Evolutionary conservation across 2,888 invertebrate genomes (phyloP), one percentile per base, ranked within the genome.

Genomic region (Lissocephala sabroskyi): DNA sequence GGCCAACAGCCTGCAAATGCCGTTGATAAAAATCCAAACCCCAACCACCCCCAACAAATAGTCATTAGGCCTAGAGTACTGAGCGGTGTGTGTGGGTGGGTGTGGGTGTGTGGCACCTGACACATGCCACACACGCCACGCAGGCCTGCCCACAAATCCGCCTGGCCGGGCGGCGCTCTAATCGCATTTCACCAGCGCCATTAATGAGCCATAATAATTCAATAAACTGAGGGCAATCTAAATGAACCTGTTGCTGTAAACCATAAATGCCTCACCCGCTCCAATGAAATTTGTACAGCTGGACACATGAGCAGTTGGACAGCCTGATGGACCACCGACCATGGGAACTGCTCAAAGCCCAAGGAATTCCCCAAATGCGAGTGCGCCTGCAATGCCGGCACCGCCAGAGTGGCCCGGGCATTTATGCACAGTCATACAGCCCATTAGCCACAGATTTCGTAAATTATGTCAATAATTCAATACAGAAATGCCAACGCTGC

Each of bases 401-500:
- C n/a, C n/a, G n/a, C n/a, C n/a, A 16, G 35, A 57, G 44, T 41
- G 47, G 51, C 42, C 50, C 43, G 45, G 47, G 58, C 53, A 57
- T 59, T 49, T 53, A 50, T 59, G 48, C 56, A 51, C 56, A 65
- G 51, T 67, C 61, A 62, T 49, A 65, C 61, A 67, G 59, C 60
- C 65, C 71, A 71, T 71, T 74, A 71, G 75, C 65, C 71, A 74
- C 71, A 71, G 71, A 71, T 71, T 74, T 67, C 65, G 71, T 71
- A 67, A 71, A 74, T 71, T 71, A 71, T 71, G 67, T 65, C 75
- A 74, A 71, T 71, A 71, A 71, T 71, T 71, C 75, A 74, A 74
- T 71, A 61, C 65, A 74, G 71, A 70, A 73, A 59, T 65, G 64
- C 57, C 52, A 58, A 65, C 59, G 56, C 46, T 56, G 65, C 58